Conservation (phyloP, 2,888 invertebrate species). For the Omphaloscelis lunosa region DNA sequence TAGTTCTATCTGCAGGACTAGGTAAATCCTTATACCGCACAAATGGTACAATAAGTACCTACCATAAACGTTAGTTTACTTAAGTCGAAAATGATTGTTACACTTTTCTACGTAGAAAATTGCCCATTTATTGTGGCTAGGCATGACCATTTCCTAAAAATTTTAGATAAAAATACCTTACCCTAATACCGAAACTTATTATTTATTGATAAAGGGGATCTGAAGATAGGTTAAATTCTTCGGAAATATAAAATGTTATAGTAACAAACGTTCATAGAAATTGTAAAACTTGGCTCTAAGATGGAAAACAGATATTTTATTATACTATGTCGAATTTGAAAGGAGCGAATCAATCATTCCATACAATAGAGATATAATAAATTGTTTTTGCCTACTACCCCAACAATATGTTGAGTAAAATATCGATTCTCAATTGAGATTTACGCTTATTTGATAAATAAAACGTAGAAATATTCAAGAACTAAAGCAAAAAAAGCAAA, state of each 20-base stretch:
- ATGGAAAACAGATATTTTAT: slow-evolving; percentile 68
- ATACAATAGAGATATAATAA: slow-evolving; percentile 72
- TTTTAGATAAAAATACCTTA: slow-evolving; percentile 21
- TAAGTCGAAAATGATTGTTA: slow-evolving; percentile 39
- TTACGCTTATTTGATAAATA: not conserved
- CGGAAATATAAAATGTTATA: not conserved
- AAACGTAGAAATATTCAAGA: not conserved
- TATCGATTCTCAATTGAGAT: not conserved
- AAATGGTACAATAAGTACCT: slow-evolving; percentile 36
- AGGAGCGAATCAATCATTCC: slow-evolving; percentile 75
- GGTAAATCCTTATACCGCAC: slow-evolving; percentile 16
- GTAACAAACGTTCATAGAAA: slow-evolving; percentile 12
- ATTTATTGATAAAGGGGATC: slow-evolving; percentile 29
- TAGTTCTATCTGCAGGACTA: slow-evolving; percentile 1
- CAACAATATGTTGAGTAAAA: slow-evolving; percentile 15
- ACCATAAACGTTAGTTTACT: slow-evolving; percentile 24
- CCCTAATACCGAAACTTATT: slow-evolving; percentile 32
- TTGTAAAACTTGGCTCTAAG: slow-evolving; percentile 39
- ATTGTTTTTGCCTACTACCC: slow-evolving; percentile 66
- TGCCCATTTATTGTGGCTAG: slow-evolving; percentile 20
- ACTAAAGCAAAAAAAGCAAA: not conserved
- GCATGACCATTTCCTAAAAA: slow-evolving; percentile 22
- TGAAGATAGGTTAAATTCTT: slow-evolving; percentile 6
- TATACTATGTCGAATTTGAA: slow-evolving; percentile 75
- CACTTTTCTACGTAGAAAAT: slow-evolving; percentile 36